These are phyloP conservation scores for Coilia nasus DNA, from an alignment of 2,797 vertebrate species.

Conservation along the genomic window DNA sequence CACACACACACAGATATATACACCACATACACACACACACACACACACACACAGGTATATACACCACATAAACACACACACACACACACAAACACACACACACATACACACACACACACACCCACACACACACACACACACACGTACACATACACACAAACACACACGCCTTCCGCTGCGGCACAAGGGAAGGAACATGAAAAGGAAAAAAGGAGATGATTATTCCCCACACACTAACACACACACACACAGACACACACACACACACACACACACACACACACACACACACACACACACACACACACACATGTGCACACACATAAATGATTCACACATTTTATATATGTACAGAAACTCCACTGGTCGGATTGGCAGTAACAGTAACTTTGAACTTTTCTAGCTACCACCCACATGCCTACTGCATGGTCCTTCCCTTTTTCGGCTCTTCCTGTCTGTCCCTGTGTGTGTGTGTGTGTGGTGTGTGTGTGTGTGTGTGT, in stretches of 20 bases:
- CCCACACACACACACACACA: too few relatives aligned
- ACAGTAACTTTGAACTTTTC: neutral
- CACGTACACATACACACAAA: too few relatives aligned
- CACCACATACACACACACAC: too few relatives aligned
- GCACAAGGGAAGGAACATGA: neutral
- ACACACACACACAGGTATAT: neutral
- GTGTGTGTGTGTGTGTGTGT: neutral
- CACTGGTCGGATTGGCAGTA: neutral
- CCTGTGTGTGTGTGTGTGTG: neutral
- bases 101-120: too few relatives aligned
- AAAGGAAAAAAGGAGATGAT: neutral
- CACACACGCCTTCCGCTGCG: neutral
- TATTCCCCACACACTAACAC: neutral
- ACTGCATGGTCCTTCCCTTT: neutral
- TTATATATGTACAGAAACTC: neutral
- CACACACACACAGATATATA: too few relatives aligned
- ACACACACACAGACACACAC: constrained; percentile 17
- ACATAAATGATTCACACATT: neutral
- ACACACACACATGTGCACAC: neutral
- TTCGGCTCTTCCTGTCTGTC: neutral
- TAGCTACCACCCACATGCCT: neutral
- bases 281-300: constrained; percentile 33
- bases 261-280: constrained; percentile 38
- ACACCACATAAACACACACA: neutral
- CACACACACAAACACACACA: too few relatives aligned